These are phyloP conservation scores for Phortica variegata DNA, from an alignment of 1,140 invertebrate species.

Conservation along the genomic window DNA sequence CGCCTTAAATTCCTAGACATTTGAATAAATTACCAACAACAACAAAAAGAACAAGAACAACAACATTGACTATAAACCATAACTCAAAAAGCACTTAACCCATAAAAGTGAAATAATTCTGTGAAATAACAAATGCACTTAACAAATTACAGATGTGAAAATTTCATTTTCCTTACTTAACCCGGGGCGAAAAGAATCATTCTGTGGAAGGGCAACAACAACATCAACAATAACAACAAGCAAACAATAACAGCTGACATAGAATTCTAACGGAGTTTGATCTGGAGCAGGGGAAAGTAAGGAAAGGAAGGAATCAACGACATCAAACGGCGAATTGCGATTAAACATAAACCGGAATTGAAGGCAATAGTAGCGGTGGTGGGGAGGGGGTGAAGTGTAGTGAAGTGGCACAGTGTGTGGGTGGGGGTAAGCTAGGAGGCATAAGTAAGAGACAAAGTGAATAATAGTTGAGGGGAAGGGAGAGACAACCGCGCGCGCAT, in stretches of 20 bases:
- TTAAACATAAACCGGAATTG: no score
- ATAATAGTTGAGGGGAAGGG: not conserved
- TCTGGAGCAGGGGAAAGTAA: no score
- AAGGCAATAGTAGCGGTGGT: no score
- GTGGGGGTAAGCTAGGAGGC: no score
- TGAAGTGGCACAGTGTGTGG: no score
- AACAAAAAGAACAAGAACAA: slow-evolving; percentile 26
- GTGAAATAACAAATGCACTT: slow-evolving; percentile 56
- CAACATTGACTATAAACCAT: slow-evolving; percentile 18
- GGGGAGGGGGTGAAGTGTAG: no score
- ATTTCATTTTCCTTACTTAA: slow-evolving; percentile 43
- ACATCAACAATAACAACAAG: not conserved
- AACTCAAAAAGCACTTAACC: slow-evolving; percentile 56
- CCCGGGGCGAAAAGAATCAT: no score
- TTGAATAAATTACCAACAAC: slow-evolving; percentile 8
- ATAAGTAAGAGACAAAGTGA: not conserved
- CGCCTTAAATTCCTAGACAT: not conserved
- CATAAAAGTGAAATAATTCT: slow-evolving; percentile 56
- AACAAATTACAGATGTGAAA: slow-evolving; percentile 58
- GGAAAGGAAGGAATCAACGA: slow-evolving; percentile 1
- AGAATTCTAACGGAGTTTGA: no score
- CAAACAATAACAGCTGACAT: no score
- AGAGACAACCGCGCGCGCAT: not conserved
- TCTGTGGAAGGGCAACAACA: slow-evolving; percentile 15
- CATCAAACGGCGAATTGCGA: slow-evolving; percentile 13